Conservation (phyloP, 2,113 vertebrate genomes). For the Circaetus cinerascens region DNA sequence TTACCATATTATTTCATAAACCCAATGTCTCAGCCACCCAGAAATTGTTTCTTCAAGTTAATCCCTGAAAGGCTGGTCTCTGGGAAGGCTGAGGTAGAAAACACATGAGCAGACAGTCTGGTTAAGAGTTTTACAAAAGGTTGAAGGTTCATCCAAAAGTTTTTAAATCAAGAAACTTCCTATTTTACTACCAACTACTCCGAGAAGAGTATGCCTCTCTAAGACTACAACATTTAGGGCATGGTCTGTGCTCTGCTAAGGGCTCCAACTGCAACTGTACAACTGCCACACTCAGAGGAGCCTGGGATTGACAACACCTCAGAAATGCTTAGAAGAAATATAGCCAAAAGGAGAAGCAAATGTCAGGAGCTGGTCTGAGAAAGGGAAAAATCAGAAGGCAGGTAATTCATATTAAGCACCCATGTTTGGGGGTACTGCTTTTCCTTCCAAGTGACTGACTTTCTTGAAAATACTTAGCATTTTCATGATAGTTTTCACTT, state of each 20-base stretch:
- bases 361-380: neutral
- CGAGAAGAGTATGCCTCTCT: neutral
- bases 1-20: neutral
- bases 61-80: neutral
- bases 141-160: neutral
- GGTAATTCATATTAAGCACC: neutral
- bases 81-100: neutral
- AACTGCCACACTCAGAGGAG: neutral
- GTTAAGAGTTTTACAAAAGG: neutral
- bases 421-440: neutral
- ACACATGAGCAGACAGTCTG: neutral
- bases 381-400: neutral
- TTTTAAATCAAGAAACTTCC: neutral
- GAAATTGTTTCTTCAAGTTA: neutral
- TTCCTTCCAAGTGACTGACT: neutral
- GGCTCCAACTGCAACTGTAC: neutral
- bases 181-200: neutral
- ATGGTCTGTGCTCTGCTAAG: neutral
- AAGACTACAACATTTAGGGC: neutral
- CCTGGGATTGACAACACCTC: fast-evolving
- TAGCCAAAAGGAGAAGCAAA: neutral
- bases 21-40: neutral
- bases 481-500: neutral
- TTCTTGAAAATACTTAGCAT: neutral
- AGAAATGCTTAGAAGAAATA: neutral